Percentiles rank a stretch among this genome's conserved stretches.
Conservation (phyloP, 2,797 vertebrate genomes). For the Calcarius lapponicus region DNA sequence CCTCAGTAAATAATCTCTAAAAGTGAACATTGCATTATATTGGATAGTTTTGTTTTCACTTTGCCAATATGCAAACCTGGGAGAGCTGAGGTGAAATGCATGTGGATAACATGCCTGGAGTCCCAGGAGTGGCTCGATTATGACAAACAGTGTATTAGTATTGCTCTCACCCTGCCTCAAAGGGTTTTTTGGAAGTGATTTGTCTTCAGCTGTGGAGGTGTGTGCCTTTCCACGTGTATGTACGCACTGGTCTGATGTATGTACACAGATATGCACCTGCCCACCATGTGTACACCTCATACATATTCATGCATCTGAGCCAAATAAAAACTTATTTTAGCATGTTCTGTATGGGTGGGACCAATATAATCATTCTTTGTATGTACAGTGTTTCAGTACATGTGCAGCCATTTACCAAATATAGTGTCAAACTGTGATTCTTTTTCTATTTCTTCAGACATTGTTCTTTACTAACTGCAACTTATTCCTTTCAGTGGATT, state of each 20-base stretch:
- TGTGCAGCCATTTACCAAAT: constrained; percentile 6
- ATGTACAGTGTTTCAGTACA: constrained; percentile 26
- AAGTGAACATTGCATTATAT: constrained; percentile 20
- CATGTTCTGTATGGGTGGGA: constrained; percentile 22
- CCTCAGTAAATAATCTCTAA: constrained; percentile 27
- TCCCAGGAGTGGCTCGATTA: background rate
- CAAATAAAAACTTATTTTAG: background rate
- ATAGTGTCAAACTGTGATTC: constrained; percentile 31
- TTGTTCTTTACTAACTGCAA: constrained; percentile 36
- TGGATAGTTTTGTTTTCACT: constrained; percentile 54
- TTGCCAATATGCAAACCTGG: constrained; percentile 54
- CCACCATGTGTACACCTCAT: background rate
- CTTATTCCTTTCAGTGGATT: constrained; percentile 42
- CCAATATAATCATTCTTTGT: background rate
- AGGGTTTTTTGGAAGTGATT: constrained; percentile 53
- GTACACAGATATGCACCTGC: background rate
- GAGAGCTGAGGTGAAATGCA: constrained; percentile 57
- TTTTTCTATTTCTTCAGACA: constrained; percentile 46
- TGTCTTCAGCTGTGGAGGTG: constrained; percentile 22
- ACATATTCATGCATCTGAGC: background rate
- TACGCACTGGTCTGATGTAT: background rate
- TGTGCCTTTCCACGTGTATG: background rate
- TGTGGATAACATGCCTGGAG: background rate
- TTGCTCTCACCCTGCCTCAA: constrained; percentile 40
- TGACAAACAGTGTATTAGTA: constrained; percentile 21